A percentile compares a stretch with the other conserved stretches of the same genome.
phyloP scores from a whole-genome alignment of 2,888 invertebrate genomes.

The Doris montereyensis region DNA sequence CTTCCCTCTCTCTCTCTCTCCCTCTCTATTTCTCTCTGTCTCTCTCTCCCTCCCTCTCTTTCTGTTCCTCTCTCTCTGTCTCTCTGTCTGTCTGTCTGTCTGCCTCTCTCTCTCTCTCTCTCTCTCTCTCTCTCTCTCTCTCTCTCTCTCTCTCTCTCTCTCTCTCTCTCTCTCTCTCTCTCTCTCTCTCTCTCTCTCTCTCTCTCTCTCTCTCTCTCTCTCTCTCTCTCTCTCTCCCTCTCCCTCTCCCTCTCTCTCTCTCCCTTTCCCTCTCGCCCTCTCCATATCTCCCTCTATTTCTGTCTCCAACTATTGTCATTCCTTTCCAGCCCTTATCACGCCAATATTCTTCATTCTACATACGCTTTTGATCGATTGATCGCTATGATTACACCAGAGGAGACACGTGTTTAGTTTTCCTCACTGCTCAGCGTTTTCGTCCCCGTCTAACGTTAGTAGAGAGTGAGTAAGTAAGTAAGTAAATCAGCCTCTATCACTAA shows the following conservation, averaged over 20 bases:
- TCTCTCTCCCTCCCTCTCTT: not conserved
- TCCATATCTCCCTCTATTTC: not conserved
- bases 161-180: not conserved
- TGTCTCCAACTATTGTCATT: too few species aligned
- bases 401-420: too few species aligned
- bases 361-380: too few species aligned
- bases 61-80: not conserved
- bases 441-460: too few species aligned
- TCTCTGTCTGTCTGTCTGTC: conserved; percentile 1
- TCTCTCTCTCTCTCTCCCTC: not conserved
- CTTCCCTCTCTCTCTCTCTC: not conserved
- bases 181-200: not conserved
- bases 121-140: conserved; percentile 2
- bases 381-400: too few species aligned
- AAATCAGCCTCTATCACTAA: too few species aligned
- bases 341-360: too few species aligned
- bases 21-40: not conserved
- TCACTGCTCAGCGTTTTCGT: too few species aligned
- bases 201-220: not conserved
- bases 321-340: too few species aligned
- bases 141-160: not conserved
- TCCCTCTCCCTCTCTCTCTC: not conserved
- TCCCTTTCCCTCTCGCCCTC: not conserved
- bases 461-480: too few species aligned
- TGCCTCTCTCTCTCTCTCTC: conserved; percentile 7